A percentile compares a stretch with the other conserved stretches of the same genome.
Conservation (phyloP, 2,888 invertebrate genomes). For the Stenotaenia linearis region DNA sequence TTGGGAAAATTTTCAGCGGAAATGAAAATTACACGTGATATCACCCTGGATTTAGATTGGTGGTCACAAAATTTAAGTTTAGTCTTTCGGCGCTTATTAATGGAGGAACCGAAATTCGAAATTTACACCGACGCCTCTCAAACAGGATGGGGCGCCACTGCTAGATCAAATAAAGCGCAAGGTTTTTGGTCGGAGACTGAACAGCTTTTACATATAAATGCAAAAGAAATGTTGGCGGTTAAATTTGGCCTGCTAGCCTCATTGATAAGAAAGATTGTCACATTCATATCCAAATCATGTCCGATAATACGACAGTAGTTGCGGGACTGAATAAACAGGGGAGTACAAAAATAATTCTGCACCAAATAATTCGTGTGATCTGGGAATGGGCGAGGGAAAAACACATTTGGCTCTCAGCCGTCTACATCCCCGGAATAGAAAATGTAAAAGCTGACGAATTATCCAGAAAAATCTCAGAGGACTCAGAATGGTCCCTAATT, state of each 20-base stretch:
- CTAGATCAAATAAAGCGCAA: not conserved
- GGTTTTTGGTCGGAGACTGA: not conserved
- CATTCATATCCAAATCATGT: not conserved
- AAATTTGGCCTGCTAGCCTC: not conserved
- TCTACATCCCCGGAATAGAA: not conserved
- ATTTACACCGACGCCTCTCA: not conserved
- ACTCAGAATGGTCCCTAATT: not conserved
- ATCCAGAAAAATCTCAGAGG: not conserved
- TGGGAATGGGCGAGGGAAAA: not conserved
- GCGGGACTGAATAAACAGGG: not conserved
- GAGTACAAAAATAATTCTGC: not conserved
- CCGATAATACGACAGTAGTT: not conserved
- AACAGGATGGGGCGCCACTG: not conserved
- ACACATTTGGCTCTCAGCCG: not conserved
- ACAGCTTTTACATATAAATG: not conserved
- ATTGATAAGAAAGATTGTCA: not conserved
- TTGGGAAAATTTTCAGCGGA: not conserved
- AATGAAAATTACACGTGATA: not conserved
- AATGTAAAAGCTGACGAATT: not conserved
- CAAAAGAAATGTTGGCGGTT: not conserved
- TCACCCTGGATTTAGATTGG: not conserved
- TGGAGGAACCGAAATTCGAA: not conserved
- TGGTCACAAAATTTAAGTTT: not conserved
- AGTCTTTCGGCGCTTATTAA: not conserved
- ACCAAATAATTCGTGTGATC: not conserved